phyloP scores from a whole-genome alignment of 1,140 invertebrate genomes.

The Pinna nobilis region DNA sequence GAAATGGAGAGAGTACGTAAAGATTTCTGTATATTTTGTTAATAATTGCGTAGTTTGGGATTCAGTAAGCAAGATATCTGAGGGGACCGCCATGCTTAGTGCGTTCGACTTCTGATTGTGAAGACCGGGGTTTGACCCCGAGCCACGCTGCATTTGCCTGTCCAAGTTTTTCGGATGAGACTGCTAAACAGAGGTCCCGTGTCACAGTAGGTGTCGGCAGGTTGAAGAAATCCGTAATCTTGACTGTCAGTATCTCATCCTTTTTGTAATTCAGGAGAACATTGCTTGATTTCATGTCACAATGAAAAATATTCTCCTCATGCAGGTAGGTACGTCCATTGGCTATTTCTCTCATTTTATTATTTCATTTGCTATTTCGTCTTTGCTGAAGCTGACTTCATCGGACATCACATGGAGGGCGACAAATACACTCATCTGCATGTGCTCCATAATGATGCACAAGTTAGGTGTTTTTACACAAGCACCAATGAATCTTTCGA shows the following conservation, averaged over 20 bases:
- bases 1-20: no score
- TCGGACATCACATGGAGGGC: slow-evolving; percentile 41
- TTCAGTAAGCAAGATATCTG: no score
- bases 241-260: slow-evolving; percentile 21
- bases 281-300: slow-evolving; percentile 42
- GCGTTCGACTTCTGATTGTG: no score
- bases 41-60: no score
- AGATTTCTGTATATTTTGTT: no score
- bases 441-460: slow-evolving; percentile 56
- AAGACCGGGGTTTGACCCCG: no score
- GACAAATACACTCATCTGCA: slow-evolving; percentile 49
- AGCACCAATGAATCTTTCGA: slow-evolving; percentile 51
- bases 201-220: no score
- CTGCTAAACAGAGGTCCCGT: no score
- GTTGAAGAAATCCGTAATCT: slow-evolving; percentile 58
- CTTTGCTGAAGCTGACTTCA: slow-evolving; percentile 9
- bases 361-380: slow-evolving; percentile 28
- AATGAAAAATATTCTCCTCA: slow-evolving; percentile 31
- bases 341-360: slow-evolving; percentile 32
- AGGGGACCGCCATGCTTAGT: no score
- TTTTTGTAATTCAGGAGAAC: slow-evolving; percentile 25
- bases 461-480: slow-evolving; percentile 41
- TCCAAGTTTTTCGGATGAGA: no score
- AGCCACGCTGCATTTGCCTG: no score
- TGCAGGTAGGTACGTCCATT: slow-evolving; percentile 39